Base-by-base conservation (phyloP, 2,888 invertebrate genomes). In the Exephanes ischioxanthus region DNA sequence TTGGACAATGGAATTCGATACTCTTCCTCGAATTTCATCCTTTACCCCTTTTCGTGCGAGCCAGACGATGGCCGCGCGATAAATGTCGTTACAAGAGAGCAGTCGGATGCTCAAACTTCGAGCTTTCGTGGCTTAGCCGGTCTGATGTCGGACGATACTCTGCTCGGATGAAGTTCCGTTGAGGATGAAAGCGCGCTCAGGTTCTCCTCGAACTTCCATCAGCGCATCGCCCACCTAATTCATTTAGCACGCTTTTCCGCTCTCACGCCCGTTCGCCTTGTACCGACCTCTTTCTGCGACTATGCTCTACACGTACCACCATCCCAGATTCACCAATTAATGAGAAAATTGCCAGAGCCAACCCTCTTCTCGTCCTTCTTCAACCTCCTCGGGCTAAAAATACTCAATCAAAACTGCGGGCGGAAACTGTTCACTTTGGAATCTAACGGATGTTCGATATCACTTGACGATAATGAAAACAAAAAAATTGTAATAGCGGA, bases 261-360 rank as follows among this genome's bases (percentile, higher is more conserved):
- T 86, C 58, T 66, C 63, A 66, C 75, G 33, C 55, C 22, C 33
- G n/a, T 58, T 45, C 45, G 14, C 16, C 45, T 30, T 37, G 71
- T 70, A 73, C 58, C 77, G 16, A 68, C 45, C 53, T 37, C 48
- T 73, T 16, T 37, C 16, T 48, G 63, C 55, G 22, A 26, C 73
- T 33, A 9, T 19, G 30, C 41, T 67, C 22, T 51, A 22, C 26
- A 41, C 22, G 6, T 77, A 61, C 51, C 58, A 53, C 61, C 58
- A 63, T 70, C 9, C 86, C 82, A 91, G 90, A 92, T 92, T 91
- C 86, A 88, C 87, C 90, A 89, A 91, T 92, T 92, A 92, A 92
- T 90, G 89, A 87, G 91, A 89, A 92, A 91, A 91, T 91, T 90
- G 88, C 89, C 75, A 87, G 75, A 77, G 70, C 66, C 37, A 41